These are phyloP conservation scores for Rhyzopertha dominica DNA, from an alignment of 1,140 invertebrate genomes.

Conservation along the genomic window DNA sequence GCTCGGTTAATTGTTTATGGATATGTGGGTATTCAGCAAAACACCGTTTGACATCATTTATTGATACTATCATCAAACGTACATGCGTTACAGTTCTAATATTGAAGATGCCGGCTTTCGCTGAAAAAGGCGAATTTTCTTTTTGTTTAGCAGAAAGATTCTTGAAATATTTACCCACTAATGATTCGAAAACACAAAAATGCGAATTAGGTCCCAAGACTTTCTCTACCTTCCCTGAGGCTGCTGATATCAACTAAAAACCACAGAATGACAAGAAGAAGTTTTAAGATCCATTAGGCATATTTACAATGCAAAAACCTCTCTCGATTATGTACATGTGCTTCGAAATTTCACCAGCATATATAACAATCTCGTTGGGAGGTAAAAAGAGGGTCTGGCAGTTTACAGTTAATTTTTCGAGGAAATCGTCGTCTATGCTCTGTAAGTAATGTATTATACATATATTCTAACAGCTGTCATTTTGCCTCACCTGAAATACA, in stretches of 20 bases:
- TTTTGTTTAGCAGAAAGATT: slow-evolving; percentile 39
- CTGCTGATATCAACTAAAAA: slow-evolving; percentile 41
- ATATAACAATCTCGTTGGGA: slow-evolving; percentile 46
- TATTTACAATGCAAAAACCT: slow-evolving; percentile 46
- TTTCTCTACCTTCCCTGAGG: slow-evolving; percentile 37
- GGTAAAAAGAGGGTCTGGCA: slow-evolving; percentile 25
- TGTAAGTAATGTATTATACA: too few species aligned
- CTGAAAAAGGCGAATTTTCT: slow-evolving; percentile 6
- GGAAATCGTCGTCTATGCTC: slow-evolving; percentile 11
- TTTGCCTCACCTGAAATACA: too few species aligned
- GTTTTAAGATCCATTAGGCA: slow-evolving; percentile 6
- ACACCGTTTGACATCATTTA: too few species aligned
- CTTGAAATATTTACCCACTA: slow-evolving; percentile 42
- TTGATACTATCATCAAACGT: slow-evolving; percentile 11
- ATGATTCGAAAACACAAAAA: slow-evolving; percentile 44
- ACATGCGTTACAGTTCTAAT: slow-evolving; percentile 13
- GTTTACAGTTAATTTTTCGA: slow-evolving; percentile 10
- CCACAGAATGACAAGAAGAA: background rate
- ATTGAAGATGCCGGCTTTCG: slow-evolving; percentile 9
- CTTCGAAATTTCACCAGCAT: slow-evolving; percentile 46
- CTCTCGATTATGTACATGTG: slow-evolving; percentile 48
- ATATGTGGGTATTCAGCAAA: too few species aligned
- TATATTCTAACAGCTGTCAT: too few species aligned
- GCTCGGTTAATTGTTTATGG: too few species aligned
- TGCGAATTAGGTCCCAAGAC: slow-evolving; percentile 33